Conservation (phyloP, 1,140 invertebrate species). For the Elysia chlorotica region DNA sequence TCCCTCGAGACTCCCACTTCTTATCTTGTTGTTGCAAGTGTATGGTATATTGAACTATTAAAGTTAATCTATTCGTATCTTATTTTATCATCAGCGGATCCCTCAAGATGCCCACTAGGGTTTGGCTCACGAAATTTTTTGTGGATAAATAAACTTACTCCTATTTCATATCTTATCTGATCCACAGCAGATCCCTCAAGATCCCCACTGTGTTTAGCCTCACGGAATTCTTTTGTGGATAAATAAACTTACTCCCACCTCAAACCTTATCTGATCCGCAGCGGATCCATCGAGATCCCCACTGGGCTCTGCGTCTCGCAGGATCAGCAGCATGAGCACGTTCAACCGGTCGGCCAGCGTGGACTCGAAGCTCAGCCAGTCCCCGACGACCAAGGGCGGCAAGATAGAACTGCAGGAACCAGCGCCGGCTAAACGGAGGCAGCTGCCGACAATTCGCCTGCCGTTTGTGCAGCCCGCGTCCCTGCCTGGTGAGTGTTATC, state of each 20-base stretch:
- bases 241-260: too few relatives aligned
- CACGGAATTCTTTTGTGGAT: too few relatives aligned
- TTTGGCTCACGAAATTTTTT: too few relatives aligned
- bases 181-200: too few relatives aligned
- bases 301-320: constrained; percentile 36
- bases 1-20: too few relatives aligned
- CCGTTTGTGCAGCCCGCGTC: constrained; percentile 39
- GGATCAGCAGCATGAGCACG: constrained; percentile 59
- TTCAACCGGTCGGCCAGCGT: constrained; percentile 55
- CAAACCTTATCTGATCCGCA: background rate
- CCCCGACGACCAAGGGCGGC: constrained; percentile 21
- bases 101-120: too few relatives aligned
- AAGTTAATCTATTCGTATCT: too few relatives aligned
- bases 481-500: constrained; percentile 41
- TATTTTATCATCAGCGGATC: too few relatives aligned
- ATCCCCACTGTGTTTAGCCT: too few relatives aligned
- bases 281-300: constrained; percentile 7
- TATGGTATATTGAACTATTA: too few relatives aligned
- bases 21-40: too few relatives aligned
- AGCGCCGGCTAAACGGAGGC: background rate
- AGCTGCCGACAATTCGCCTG: constrained; percentile 29
- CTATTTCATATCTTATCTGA: too few relatives aligned
- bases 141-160: background rate
- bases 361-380: constrained; percentile 45
- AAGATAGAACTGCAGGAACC: constrained; percentile 11